A percentile compares a stretch with the other conserved stretches of the same genome.
These are phyloP conservation scores for Aphis gossypii DNA, from an alignment of 1,140 invertebrate species.

Conservation along the genomic window DNA sequence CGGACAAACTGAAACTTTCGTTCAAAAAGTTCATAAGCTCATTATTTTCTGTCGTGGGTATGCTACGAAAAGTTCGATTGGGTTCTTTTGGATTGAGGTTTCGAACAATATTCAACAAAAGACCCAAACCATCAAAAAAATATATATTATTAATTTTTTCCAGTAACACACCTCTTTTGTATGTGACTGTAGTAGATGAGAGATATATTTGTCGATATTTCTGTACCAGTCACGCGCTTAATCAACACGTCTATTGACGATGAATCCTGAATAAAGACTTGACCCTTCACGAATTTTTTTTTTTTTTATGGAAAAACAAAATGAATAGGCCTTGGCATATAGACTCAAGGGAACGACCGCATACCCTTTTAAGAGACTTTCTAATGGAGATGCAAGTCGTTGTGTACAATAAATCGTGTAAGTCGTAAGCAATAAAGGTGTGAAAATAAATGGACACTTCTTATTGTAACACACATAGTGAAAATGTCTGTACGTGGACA, in stretches of 20 bases:
- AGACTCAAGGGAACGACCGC: neutral
- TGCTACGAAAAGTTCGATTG: neutral
- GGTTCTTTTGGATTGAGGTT: conserved; percentile 20
- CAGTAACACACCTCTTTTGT: conserved; percentile 13
- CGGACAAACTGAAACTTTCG: conserved; percentile 28
- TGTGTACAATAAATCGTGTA: conserved; percentile 28
- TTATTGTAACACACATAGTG: neutral
- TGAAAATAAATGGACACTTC: conserved; percentile 33
- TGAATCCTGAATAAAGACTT: neutral
- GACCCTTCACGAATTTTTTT: neutral
- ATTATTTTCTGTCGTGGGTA: conserved; percentile 26
- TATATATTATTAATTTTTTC: neutral
- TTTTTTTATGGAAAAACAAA: conserved; percentile 26
- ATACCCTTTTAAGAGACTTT: conserved; percentile 10
- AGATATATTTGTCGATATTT: neutral
- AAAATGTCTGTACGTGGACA: neutral
- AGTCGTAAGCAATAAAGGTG: conserved; percentile 42
- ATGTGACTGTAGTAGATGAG: neutral
- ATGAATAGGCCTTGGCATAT: neutral
- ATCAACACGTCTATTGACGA: conserved; percentile 45
- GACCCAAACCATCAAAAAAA: neutral
- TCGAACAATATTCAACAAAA: conserved; percentile 26
- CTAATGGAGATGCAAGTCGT: conserved; percentile 28
- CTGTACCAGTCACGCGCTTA: conserved; percentile 27
- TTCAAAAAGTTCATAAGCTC: conserved; percentile 52